A percentile compares a stretch with the other conserved stretches of the same genome.
These are phyloP conservation scores for Clarias pachynema DNA, from an alignment of 2,797 vertebrate genomes.

Conservation along the genomic window DNA sequence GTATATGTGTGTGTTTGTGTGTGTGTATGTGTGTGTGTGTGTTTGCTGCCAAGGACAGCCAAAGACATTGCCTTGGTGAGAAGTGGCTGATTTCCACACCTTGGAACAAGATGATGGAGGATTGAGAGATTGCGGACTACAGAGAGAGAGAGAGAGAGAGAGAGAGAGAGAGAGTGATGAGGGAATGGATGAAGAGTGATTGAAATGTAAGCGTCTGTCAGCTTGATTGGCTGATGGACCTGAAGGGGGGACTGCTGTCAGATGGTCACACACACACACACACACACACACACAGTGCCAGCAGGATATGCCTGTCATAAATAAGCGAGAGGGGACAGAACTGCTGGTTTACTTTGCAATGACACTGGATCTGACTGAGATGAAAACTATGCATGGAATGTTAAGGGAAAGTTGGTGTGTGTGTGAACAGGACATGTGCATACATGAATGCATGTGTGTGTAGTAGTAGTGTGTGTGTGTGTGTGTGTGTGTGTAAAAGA, in stretches of 20 bases:
- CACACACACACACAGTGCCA: conserved; percentile 11
- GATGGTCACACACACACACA: conserved; percentile 25
- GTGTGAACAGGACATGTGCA: conserved; percentile 15
- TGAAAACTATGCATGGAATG: conserved; percentile 37
- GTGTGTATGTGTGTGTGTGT: conserved; percentile 24
- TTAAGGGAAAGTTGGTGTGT: conserved; percentile 9
- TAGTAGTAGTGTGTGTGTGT: not conserved
- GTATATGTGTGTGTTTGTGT: conserved; percentile 5
- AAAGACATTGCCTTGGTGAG: conserved; percentile 73
- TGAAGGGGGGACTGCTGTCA: conserved; percentile 34
- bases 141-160: conserved; percentile 9
- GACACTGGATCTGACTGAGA: conserved; percentile 32
- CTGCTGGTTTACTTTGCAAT: conserved; percentile 21
- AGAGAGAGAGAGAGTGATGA: conserved; percentile 16
- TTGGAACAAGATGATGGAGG: conserved; percentile 61
- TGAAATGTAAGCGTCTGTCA: conserved; percentile 63
- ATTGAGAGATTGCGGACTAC: conserved; percentile 24
- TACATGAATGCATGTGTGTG: conserved; percentile 29
- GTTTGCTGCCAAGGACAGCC: conserved; percentile 73
- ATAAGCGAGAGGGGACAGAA: conserved; percentile 24
- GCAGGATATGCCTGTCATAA: conserved; percentile 23
- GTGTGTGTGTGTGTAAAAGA: conserved; percentile 45
- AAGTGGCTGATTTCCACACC: conserved; percentile 68
- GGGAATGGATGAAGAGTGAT: conserved; percentile 55
- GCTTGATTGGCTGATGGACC: conserved; percentile 57